Evolutionary conservation across 2,888 invertebrate genomes (phyloP).

Genomic region (Physocephala rufipes): DNA sequence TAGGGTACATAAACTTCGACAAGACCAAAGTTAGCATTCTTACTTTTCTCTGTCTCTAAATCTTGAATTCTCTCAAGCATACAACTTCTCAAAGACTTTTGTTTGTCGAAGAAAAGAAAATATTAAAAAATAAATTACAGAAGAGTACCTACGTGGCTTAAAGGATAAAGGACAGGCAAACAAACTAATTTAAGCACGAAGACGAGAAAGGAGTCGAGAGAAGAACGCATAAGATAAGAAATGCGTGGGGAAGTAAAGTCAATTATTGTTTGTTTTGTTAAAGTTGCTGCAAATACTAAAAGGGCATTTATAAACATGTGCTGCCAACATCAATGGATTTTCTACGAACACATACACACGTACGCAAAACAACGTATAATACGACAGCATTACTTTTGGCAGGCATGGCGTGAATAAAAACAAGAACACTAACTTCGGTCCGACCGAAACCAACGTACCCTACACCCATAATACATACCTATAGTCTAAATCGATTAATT

Average conservation of each 20-base stretch:
- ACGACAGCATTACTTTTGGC: neutral
- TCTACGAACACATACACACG: slow-evolving; percentile 7
- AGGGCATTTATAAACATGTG: slow-evolving; percentile 34
- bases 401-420: neutral
- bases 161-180: slow-evolving; percentile 7
- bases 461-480: too few relatives aligned
- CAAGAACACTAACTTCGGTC: too few relatives aligned
- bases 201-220: too few relatives aligned
- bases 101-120: slow-evolving; percentile 20
- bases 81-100: slow-evolving; percentile 23
- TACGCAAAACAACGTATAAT: too few relatives aligned
- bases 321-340: slow-evolving; percentile 6
- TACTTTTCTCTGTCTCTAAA: too few relatives aligned
- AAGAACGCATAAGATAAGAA: too few relatives aligned
- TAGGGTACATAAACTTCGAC: too few relatives aligned
- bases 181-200: too few relatives aligned
- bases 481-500: too few relatives aligned
- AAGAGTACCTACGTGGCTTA: slow-evolving; percentile 9
- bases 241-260: neutral
- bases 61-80: slow-evolving; percentile 26
- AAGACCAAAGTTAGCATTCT: too few relatives aligned
- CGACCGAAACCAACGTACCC: too few relatives aligned
- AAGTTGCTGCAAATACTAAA: slow-evolving; percentile 18
- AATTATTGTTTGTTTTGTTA: slow-evolving; percentile 7
- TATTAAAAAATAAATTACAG: slow-evolving; percentile 22